Evolutionary conservation across 2,888 invertebrate genomes (phyloP), one percentile per base, ranked within the genome.

Genomic region (Eretmocerus hayati): DNA sequence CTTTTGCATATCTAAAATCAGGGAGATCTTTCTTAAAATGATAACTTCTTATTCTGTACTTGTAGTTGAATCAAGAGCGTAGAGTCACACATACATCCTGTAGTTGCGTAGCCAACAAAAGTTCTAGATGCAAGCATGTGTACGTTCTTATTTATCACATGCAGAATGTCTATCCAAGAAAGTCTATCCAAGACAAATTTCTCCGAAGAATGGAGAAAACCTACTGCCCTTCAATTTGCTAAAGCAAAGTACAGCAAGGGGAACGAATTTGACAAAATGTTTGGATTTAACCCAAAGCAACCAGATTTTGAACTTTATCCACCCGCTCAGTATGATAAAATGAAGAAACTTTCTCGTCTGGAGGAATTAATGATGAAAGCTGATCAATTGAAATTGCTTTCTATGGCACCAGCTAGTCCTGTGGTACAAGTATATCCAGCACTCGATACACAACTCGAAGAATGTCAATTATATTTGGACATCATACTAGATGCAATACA

Each of bases 161-260:
- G 8, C 56, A 53, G 46, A 47, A 56, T 50, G 52, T n/a, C n/a
- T n/a, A n/a, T n/a, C n/a, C n/a, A 46, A 32, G 50, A 53, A 26
- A 55, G 56, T 33, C 16, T 42, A 31, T 49, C 56, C n/a, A 56
- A 55, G 43, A 56, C 56, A 20, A 46, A 46, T 53, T 18, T 41
- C 16, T 52, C 55, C 37, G 52, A 56, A 46, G 36, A 52, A 37
- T 56, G 55, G 53, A 56, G 53, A 22, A 55, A 49, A 44, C 53
- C 52, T 5, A 53, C 50, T 40, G 43, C 48, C n/a, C 32, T 41
- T n/a, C 50, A 53, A 42, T 53, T 56, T 43, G 48, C 52, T 13
- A 51, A 51, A 43, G 42, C 53, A 32, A 57, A 55, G 43, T 57
- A 36, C 36, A 9, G 16, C n/a, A 36, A 36, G 16, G 36, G 36